Evolutionary conservation across 2,888 invertebrate species (phyloP), one percentile per base, ranked within the genome.

Genomic region (Pachydiplax longipennis): DNA sequence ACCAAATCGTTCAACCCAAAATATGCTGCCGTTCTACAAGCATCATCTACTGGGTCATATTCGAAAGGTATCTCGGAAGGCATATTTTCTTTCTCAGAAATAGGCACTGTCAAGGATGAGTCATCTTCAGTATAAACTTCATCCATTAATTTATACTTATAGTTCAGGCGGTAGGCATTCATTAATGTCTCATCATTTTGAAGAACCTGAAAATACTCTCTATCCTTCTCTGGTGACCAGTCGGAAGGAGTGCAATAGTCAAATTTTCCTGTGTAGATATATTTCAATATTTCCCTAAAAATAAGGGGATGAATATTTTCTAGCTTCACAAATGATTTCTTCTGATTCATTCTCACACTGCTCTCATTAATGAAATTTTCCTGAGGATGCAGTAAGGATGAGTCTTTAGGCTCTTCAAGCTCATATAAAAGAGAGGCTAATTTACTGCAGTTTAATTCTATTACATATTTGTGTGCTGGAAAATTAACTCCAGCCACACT

Each of bases 261-360:
- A 93, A 96, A 97, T 0, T 94, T 94, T 8, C 96, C 96, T 0
- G 96, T 96, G 93, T 98, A 98, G 92, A 97, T 95, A 93, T 94
- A 96, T 91, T 94, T 93, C 13, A 98, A 93, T n/a, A 97, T 94
- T 91, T 97, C 95, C 91, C 96, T 95, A 93, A 98, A 97, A 91
- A 97, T 96, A 90, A 96, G 95, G 0, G 96, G 95, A 90, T 95
- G 94, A 0, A 96, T 94, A 91, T 95, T 95, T 0, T 95, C 94
- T 6, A 97, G 92, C 25, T 93, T 92, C 0, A 96, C 93, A 0
- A 93, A 93, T 0, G 94, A 94, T 48, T 6, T 48, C 3, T 13
- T 48, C 48, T 48, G 48, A 48, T 48, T 10, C 1, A 13, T 3
- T 48, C 5, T 37, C 2, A 2, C 5, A 37, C 5, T 5, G 5